A percentile compares a stretch with the other conserved stretches of the same genome.
phyloP scores from a whole-genome alignment of 2,888 invertebrate species.

The Vanessa cardui region DNA sequence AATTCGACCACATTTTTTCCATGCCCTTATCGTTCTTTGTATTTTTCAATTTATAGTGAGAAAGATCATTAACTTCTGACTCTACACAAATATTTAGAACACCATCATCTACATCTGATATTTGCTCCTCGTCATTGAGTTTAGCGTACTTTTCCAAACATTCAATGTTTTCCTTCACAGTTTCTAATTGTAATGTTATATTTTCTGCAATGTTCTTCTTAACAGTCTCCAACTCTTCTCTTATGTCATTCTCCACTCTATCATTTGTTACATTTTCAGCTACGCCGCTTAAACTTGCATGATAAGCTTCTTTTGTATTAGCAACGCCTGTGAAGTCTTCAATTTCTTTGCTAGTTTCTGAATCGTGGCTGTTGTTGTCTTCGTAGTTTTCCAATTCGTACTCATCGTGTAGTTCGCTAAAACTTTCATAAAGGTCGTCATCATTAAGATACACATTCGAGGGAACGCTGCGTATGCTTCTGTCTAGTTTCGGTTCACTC shows the following conservation, averaged over 20 bases:
- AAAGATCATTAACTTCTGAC: conserved; percentile 26
- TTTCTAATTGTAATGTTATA: conserved; percentile 58
- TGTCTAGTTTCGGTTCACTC: conserved; percentile 52
- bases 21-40: conserved; percentile 31
- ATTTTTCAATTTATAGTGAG: conserved; percentile 38
- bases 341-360: conserved; percentile 45
- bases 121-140: conserved; percentile 48
- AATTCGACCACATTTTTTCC: conserved; percentile 57
- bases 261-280: conserved; percentile 49
- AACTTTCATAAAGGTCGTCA: conserved; percentile 63
- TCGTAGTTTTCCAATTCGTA: conserved; percentile 47
- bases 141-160: conserved; percentile 56
- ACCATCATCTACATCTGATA: conserved; percentile 43
- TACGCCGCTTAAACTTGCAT: conserved; percentile 52
- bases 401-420: conserved; percentile 56
- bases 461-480: conserved; percentile 44
- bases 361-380: conserved; percentile 48
- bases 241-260: conserved; percentile 48
- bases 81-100: background rate
- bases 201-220: conserved; percentile 54
- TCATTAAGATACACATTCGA: conserved; percentile 48
- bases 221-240: conserved; percentile 47
- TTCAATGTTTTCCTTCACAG: conserved; percentile 59
- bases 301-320: conserved; percentile 49
- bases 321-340: conserved; percentile 50